Evolutionary conservation across 2,797 vertebrate genomes (phyloP).

Genomic region (Tauraco hartlaubi): DNA sequence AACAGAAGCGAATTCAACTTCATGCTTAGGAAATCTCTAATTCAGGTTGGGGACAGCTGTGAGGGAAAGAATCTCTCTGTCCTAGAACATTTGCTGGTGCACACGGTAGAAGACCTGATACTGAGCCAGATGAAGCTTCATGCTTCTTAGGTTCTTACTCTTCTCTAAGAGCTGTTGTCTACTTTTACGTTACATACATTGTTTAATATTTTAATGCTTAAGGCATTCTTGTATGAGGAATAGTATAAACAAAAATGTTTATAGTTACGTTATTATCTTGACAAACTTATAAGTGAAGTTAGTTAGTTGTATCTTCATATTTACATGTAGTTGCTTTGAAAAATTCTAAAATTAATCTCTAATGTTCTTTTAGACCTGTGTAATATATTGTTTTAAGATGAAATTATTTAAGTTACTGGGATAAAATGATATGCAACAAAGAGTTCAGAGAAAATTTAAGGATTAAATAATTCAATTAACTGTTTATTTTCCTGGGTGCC

Average conservation of each 20-base stretch:
- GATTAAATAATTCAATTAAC: slow-evolving; percentile 31
- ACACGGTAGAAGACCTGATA: neutral
- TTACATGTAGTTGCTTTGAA: slow-evolving; percentile 17
- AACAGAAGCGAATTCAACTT: neutral
- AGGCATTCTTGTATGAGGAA: neutral
- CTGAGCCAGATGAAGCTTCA: neutral
- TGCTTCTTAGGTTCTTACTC: neutral
- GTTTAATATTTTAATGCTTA: slow-evolving; percentile 3
- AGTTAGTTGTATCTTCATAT: neutral
- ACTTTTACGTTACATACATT: neutral
- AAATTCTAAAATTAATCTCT: neutral
- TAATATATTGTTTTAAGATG: neutral
- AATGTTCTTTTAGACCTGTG: neutral
- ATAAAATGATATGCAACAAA: neutral
- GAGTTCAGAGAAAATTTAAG: slow-evolving; percentile 2
- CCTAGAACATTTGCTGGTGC: neutral
- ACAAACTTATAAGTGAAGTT: neutral
- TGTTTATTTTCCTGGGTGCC: neutral
- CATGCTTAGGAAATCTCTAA: neutral
- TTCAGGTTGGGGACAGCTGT: neutral
- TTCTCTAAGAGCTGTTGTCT: neutral
- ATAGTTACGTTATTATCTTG: neutral
- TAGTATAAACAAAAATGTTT: neutral
- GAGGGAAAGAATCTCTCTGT: neutral
- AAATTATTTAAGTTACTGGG: neutral